phyloP scores from a whole-genome alignment of 2,888 invertebrate species.

The Aphodius granarius region DNA sequence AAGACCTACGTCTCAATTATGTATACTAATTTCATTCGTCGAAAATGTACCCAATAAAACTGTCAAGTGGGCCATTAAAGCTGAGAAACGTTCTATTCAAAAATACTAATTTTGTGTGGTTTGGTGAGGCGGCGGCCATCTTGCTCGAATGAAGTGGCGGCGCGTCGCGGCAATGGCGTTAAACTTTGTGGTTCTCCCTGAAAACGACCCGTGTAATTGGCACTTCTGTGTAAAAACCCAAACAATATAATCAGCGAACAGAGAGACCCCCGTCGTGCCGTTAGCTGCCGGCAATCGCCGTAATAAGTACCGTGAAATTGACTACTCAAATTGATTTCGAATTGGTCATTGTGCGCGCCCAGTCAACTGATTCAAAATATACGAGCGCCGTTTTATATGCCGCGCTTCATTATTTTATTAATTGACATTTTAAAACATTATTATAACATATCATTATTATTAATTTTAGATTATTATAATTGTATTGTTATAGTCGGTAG shows the following conservation, averaged over 20 bases:
- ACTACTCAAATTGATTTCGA: slow-evolving; percentile 7
- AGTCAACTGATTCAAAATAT: neutral
- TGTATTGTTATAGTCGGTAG: neutral
- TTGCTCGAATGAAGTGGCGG: slow-evolving; percentile 11
- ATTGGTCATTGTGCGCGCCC: neutral
- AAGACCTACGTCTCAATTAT: neutral
- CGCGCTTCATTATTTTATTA: neutral
- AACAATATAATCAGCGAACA: slow-evolving; percentile 18
- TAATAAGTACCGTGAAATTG: slow-evolving; percentile 13
- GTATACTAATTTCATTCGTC: neutral
- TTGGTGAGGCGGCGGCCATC: neutral
- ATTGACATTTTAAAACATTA: neutral
- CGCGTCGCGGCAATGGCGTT: slow-evolving; percentile 12
- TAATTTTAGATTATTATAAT: neutral
- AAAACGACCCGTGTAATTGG: slow-evolving; percentile 30
- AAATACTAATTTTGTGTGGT: neutral
- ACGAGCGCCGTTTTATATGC: neutral
- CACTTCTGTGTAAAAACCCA: slow-evolving; percentile 26
- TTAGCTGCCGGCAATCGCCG: slow-evolving; percentile 4
- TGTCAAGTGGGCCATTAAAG: neutral
- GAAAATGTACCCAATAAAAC: neutral
- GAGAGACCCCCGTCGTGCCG: neutral
- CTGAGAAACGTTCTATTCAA: neutral
- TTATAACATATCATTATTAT: neutral
- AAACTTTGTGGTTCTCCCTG: neutral